Base-by-base conservation (phyloP, 37 sponge, comb jelly and placozoan genomes). In the Chondrilla cf. caribensis region DNA sequence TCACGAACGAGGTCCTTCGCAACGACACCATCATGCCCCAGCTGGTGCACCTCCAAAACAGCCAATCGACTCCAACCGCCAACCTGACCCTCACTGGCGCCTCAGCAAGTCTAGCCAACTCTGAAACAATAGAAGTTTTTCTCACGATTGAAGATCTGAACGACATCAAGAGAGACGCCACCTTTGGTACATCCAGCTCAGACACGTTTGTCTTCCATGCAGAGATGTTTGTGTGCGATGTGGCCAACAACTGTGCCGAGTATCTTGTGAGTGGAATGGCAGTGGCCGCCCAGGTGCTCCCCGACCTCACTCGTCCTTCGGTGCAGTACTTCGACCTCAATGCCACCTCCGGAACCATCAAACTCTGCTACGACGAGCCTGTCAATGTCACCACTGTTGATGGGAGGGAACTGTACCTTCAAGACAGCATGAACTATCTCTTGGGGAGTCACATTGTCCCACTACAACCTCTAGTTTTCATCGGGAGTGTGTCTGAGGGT, bases 171-270 rank as follows among this genome's bases (percentile, higher is more conserved):
- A 60, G 84, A 38, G 68, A 90, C 81, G 31, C 71, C 35, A 31
- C 19, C 26, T 78, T 93, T 39, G 94, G 73, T 19, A 87, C 88
- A 21, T 39, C 78, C 3, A 24, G 15, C 5, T 54, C 60, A 29
- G 89, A 91, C 15, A 92, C 97, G 2, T 94, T 54, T 73, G 28
- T 90, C 7, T 64, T 40, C 4, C 68, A 86, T 58, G 38, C 41
- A 7, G 77, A 70, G 26, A 32, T 54, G 39, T 43, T 92, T 54
- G 84, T 86, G 7, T 92, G 93, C 83, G 93, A 92, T 66, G 79
- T 83, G 31, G 93, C 93, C 58, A 88, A 88, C 58, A 92, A 92
- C 71, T 92, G 93, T 86, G 93, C 89, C 57, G 84, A 86, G 25
- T 68, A 51, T 3, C 62, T 88, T 21, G 39, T 14, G 11, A 32